A percentile compares a stretch with the other conserved stretches of the same genome.
Evolutionary conservation across 2,113 vertebrate genomes (phyloP).

Genomic region (Scartelaos histophorus): DNA sequence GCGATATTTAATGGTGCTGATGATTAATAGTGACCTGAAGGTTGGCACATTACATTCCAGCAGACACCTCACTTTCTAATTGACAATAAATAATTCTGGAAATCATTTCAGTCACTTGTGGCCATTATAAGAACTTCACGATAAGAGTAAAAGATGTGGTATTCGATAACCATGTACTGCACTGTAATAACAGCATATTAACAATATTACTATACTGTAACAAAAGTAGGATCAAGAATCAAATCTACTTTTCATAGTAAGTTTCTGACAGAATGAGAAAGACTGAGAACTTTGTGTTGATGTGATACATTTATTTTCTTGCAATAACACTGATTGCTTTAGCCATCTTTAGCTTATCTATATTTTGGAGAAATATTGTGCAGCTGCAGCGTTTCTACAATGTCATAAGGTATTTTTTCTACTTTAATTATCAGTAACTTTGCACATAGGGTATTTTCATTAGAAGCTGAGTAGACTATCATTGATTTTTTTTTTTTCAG

Average conservation of each 20-base stretch:
- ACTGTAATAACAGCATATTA: no score
- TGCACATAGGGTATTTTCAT: constrained; percentile 39
- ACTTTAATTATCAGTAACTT: constrained; percentile 14
- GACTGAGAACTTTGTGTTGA: no score
- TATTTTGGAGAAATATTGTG: no score
- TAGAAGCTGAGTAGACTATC: constrained; percentile 41
- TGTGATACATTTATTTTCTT: no score
- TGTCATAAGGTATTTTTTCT: neutral
- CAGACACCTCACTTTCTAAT: constrained; percentile 54
- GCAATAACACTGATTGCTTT: no score
- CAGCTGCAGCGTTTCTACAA: neutral
- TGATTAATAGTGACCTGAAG: constrained; percentile 87
- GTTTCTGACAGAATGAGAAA: no score
- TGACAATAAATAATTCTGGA: constrained; percentile 17
- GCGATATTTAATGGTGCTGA: constrained; percentile 88
- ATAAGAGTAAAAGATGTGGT: no score
- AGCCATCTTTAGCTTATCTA: no score
- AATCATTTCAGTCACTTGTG: constrained; percentile 25
- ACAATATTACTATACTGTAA: no score
- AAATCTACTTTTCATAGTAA: no score
- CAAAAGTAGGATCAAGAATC: no score
- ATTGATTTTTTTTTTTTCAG: constrained; percentile 44
- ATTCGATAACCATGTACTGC: no score
- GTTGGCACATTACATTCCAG: constrained; percentile 85
- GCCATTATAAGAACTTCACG: neutral